Percentiles rank a stretch among this genome's conserved stretches.
These are phyloP conservation scores for Therioaphis trifolii DNA, from an alignment of 2,888 invertebrate species.

Conservation along the genomic window DNA sequence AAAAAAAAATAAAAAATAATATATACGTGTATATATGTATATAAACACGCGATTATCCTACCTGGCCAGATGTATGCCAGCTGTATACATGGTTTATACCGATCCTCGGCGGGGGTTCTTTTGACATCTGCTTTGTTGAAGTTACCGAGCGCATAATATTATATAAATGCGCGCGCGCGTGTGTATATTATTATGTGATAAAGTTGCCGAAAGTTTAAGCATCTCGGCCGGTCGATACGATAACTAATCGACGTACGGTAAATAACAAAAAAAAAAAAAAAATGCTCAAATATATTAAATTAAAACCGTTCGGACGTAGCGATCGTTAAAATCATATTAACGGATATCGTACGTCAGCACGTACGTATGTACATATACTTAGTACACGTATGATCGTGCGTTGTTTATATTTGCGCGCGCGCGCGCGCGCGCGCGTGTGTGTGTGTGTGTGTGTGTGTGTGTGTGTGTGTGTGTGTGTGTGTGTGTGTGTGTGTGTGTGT, in stretches of 20 bases:
- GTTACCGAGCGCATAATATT: neutral
- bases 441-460: too few species aligned
- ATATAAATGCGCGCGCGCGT: neutral
- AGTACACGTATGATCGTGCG: too few species aligned
- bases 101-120: constrained; percentile 53
- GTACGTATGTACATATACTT: neutral
- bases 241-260: neutral
- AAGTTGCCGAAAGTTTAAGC: too few species aligned
- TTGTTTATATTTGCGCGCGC: neutral
- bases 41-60: constrained; percentile 28
- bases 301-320: neutral
- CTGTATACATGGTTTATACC: constrained; percentile 33
- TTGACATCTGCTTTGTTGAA: constrained; percentile 47
- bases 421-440: too few species aligned
- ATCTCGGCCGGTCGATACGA: too few species aligned
- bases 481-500: too few species aligned
- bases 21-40: neutral
- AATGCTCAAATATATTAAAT: neutral
- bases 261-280: neutral
- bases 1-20: neutral
- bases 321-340: constrained; percentile 49
- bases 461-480: too few species aligned
- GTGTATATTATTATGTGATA: neutral
- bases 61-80: constrained; percentile 58
- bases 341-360: neutral